These are phyloP conservation scores for Nyctibius bracteatus DNA, from an alignment of 2,113 vertebrate species.

Conservation along the genomic window DNA sequence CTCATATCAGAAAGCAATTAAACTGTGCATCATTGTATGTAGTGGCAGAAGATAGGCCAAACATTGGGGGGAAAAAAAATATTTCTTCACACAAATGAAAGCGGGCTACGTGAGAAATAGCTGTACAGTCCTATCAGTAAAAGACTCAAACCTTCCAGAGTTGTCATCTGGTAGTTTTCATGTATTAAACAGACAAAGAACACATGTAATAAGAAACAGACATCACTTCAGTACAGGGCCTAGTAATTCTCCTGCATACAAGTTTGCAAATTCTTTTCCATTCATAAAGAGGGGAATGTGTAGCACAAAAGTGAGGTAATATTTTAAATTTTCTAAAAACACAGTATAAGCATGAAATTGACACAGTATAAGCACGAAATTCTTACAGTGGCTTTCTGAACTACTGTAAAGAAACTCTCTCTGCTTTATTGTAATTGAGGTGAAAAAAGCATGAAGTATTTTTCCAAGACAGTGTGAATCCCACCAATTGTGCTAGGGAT, in stretches of 20 bases:
- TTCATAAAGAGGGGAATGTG: not conserved
- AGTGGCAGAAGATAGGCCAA: not conserved
- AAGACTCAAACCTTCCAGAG: not conserved
- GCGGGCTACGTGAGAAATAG: not conserved
- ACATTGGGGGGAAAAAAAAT: not conserved
- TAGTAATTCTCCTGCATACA: not conserved
- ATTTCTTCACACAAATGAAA: not conserved
- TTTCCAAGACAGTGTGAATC: not conserved
- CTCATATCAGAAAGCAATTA: not conserved
- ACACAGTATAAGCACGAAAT: not conserved
- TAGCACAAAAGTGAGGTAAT: not conserved
- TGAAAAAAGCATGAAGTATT: not conserved
- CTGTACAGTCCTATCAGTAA: not conserved
- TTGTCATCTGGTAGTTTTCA: not conserved
- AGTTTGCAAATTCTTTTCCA: not conserved
- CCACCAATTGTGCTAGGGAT: not conserved
- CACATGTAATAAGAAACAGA: not conserved
- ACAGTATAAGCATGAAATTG: not conserved
- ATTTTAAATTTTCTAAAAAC: not conserved
- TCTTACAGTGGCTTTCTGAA: not conserved
- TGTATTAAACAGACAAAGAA: not conserved
- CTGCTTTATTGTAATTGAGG: not conserved
- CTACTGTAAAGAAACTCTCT: not conserved
- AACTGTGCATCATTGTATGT: not conserved
- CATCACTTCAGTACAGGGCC: not conserved